Evolutionary conservation across 2,888 invertebrate species (phyloP).

Genomic region (Calameuta idolon): DNA sequence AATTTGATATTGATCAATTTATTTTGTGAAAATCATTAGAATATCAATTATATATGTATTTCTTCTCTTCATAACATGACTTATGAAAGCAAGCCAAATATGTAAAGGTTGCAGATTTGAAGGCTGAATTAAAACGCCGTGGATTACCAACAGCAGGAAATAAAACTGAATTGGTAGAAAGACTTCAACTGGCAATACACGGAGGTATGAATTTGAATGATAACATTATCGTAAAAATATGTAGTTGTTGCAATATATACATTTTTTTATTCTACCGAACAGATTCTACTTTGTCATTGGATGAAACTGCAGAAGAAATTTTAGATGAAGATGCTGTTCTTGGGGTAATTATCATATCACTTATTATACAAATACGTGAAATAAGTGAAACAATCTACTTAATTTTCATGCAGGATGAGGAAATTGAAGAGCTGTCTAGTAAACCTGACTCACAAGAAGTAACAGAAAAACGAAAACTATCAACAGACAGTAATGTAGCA

Average conservation of each 20-base stretch:
- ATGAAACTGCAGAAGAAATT: conserved; percentile 69
- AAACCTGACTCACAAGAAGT: conserved; percentile 61
- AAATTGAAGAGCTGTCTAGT: conserved; percentile 59
- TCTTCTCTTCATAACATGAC: not conserved
- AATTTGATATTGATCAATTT: too few relatives aligned
- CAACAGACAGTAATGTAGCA: conserved; percentile 48
- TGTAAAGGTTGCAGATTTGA: conserved; percentile 84
- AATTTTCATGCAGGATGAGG: conserved; percentile 55
- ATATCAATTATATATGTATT: not conserved
- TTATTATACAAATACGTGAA: not conserved
- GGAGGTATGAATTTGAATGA: conserved; percentile 45
- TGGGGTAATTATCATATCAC: conserved; percentile 62
- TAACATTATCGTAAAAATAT: not conserved
- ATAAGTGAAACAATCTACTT: conserved; percentile 7
- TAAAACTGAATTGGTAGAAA: conserved; percentile 83
- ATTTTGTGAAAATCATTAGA: too few relatives aligned
- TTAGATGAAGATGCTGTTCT: conserved; percentile 71
- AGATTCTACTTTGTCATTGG: conserved; percentile 67
- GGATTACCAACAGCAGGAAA: conserved; percentile 82
- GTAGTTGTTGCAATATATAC: not conserved
- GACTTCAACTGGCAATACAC: conserved; percentile 76
- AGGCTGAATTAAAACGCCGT: conserved; percentile 83
- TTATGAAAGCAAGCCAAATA: conserved; percentile 5
- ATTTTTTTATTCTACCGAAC: conserved; percentile 24
- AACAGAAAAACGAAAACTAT: conserved; percentile 56